These are phyloP conservation scores for Anguilla pacifica DNA, from an alignment of 2,797 vertebrate species.

Conservation along the genomic window DNA sequence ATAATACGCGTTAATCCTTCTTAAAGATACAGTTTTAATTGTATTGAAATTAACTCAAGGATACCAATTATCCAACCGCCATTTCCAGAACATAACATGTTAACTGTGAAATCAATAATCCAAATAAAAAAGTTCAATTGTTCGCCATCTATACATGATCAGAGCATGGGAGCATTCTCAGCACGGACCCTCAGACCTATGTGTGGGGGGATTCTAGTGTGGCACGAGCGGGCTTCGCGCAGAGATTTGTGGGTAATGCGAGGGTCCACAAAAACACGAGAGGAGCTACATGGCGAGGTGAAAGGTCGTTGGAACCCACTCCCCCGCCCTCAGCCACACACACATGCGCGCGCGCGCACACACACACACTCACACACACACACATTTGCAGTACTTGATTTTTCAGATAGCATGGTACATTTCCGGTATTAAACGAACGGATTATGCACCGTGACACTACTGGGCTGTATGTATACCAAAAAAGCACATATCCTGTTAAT, in stretches of 20 bases:
- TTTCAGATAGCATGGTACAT: slow-evolving; percentile 68
- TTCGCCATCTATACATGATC: not conserved
- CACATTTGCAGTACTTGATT: slow-evolving; percentile 57
- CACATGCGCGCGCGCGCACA: slow-evolving; percentile 10
- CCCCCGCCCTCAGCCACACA: slow-evolving; percentile 51
- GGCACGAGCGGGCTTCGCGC: slow-evolving; percentile 60
- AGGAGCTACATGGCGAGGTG: slow-evolving; percentile 82
- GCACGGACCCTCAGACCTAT: slow-evolving; percentile 22
- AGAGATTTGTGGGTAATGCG: slow-evolving; percentile 74
- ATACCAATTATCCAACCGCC: not conserved
- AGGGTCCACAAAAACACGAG: slow-evolving; percentile 68
- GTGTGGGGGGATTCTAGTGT: slow-evolving; percentile 27
- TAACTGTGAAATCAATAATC: not conserved
- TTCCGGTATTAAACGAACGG: slow-evolving; percentile 5
- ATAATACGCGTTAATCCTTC: too few species aligned
- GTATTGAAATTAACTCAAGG: not conserved
- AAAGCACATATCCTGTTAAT: slow-evolving; percentile 19
- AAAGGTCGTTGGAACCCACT: slow-evolving; percentile 86
- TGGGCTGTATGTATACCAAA: slow-evolving; percentile 65
- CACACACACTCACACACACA: slow-evolving; percentile 3
- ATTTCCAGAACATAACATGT: not conserved
- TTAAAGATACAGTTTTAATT: not conserved
- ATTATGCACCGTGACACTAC: slow-evolving; percentile 59
- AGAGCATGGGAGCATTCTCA: not conserved
- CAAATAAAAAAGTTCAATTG: slow-evolving; percentile 27